Evolutionary conservation across 2,113 vertebrate genomes (phyloP).

Genomic region (Gadus macrocephalus): DNA sequence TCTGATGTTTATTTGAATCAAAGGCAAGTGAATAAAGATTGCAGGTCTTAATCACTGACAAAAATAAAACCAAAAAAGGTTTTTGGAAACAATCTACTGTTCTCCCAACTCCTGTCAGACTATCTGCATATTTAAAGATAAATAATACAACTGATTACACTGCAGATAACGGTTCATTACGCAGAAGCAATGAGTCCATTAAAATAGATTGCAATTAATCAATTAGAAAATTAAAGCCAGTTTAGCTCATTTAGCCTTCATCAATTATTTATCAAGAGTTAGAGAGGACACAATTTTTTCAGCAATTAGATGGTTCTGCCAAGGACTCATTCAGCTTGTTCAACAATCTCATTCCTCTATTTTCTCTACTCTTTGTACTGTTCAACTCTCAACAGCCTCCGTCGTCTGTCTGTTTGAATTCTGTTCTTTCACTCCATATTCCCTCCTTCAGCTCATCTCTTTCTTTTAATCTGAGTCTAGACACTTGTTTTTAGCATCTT

Average conservation of each 20-base stretch:
- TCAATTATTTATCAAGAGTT: slow-evolving; percentile 4
- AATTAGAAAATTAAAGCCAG: neutral
- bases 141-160: neutral
- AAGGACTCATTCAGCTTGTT: neutral
- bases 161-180: neutral
- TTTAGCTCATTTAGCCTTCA: neutral
- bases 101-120: too few species aligned
- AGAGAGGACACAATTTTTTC: neutral
- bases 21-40: too few species aligned
- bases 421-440: neutral
- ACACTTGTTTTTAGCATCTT: neutral
- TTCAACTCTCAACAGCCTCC: neutral
- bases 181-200: neutral
- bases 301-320: neutral
- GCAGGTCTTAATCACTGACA: too few species aligned
- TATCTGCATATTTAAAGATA: too few species aligned
- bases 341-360: too few species aligned
- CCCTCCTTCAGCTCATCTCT: neutral
- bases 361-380: too few species aligned
- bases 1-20: too few species aligned
- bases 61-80: too few species aligned
- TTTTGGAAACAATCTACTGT: too few species aligned
- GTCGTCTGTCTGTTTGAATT: neutral
- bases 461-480: neutral
- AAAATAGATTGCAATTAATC: neutral